Evolutionary conservation across 2,888 invertebrate species (phyloP).

Genomic region (Amblyteles armatorius): DNA sequence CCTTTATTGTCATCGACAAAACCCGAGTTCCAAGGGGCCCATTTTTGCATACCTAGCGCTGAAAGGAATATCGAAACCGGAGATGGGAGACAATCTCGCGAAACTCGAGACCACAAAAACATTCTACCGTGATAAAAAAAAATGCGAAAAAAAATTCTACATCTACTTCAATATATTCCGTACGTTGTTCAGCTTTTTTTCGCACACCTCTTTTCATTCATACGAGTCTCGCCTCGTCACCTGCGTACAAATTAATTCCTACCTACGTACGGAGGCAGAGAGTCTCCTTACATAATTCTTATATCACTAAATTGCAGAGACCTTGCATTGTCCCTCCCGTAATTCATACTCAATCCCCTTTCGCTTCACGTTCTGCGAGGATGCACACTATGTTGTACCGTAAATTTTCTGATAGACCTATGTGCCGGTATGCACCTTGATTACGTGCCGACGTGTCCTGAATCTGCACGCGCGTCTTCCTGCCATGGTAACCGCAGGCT

Average conservation of each 20-base stretch:
- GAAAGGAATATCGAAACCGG: constrained; percentile 6
- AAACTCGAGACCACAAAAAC: constrained; percentile 11
- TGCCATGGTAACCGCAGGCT: neutral
- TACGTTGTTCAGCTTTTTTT: constrained; percentile 2
- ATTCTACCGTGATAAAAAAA: constrained; percentile 13
- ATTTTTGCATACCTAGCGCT: neutral
- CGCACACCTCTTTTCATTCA: constrained; percentile 20
- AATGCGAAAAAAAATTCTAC: neutral
- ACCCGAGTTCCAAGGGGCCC: neutral
- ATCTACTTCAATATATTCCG: neutral
- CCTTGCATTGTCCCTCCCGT: constrained; percentile 57
- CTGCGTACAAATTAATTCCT: constrained; percentile 44
- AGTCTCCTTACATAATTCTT: constrained; percentile 38
- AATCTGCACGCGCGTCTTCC: constrained; percentile 17
- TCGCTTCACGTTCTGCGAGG: constrained; percentile 26
- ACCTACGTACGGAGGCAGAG: constrained; percentile 14
- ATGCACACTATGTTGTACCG: constrained; percentile 31
- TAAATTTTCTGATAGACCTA: constrained; percentile 39
- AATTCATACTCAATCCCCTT: constrained; percentile 54
- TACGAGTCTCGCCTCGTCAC: neutral
- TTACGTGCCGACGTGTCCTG: constrained; percentile 58
- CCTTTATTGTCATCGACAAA: constrained; percentile 5
- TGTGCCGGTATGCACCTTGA: constrained; percentile 52
- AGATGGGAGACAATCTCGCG: neutral
- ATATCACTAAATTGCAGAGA: constrained; percentile 42